Evolutionary conservation across 2,797 vertebrate genomes (phyloP), one percentile per base, ranked within the genome.

Genomic region (Urophycis tenuis): DNA sequence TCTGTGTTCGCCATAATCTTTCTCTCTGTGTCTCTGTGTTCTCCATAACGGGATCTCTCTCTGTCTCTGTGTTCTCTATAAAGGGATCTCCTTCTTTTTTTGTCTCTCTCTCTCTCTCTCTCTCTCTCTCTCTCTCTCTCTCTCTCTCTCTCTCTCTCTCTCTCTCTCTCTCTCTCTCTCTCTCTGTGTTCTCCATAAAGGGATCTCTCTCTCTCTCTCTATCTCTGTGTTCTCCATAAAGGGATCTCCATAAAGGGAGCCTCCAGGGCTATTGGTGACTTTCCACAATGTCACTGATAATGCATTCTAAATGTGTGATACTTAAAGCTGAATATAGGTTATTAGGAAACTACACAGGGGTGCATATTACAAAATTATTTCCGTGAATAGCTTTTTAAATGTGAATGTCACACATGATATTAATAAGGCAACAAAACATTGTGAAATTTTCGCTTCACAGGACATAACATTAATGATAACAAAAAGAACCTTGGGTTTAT

Each of bases 281-380:
- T 91, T 83, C 86, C 80, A 78, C 87, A 91, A 91, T 88, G 90
- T 89, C 89, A 91, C 74, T 53, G 75, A 81, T 81, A 83, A 87
- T 88, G 81, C 86, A 84, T 86, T 83, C 80, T 31, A 75, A 81
- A 81, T 86, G 75, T 84, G 45, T 74, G 45, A 75, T 80, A 12
- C 9, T 83, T 83, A 33, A 14, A 80, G 78, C 22, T 67, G 60
- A 67, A 67, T 67, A 67, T 67, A 67, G 60, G 60, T 67, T 67
- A 67, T 67, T 67, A 67, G 60, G 60, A 67, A 53, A 67, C 60
- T 29, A 67, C 25, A 67, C n/a, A 67, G 60, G 53, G 60, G n/a
- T 67, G 60, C 60, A 4, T 67, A 25, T 67, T 11, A 67, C 25
- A 67, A 67, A n/a, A 67, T 67, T 67, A 67, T 67, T 67, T 67